Evolutionary conservation across 2,797 vertebrate species (phyloP).

Genomic region (Typhlichthys eigenmanni): DNA sequence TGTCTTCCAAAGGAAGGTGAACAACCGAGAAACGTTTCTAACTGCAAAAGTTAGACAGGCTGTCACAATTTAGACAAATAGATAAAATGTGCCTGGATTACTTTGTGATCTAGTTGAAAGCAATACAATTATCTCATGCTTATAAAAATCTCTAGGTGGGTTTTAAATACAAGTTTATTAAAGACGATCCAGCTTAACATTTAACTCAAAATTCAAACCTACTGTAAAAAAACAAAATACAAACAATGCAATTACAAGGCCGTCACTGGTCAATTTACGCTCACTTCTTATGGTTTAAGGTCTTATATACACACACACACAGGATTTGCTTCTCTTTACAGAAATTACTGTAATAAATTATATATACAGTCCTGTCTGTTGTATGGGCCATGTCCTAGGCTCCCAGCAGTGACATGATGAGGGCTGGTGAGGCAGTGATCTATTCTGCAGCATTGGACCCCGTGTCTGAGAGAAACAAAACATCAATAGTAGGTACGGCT

Average conservation of each 20-base stretch:
- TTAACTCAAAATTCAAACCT: slow-evolving; percentile 47
- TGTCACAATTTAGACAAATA: no score
- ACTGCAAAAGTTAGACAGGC: no score
- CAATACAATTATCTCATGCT: no score
- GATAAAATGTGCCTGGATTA: no score
- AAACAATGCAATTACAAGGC: slow-evolving; percentile 41
- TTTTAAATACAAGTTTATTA: slow-evolving; percentile 94
- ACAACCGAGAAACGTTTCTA: no score
- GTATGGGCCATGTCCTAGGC: slow-evolving; percentile 37
- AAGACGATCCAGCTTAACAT: slow-evolving; percentile 65
- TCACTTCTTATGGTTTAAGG: slow-evolving; percentile 22
- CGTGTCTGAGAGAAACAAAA: slow-evolving; percentile 76
- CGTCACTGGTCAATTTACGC: slow-evolving; percentile 32
- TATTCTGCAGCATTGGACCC: slow-evolving; percentile 85
- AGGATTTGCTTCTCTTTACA: slow-evolving; percentile 29
- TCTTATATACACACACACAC: slow-evolving; percentile 18
- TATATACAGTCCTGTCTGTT: slow-evolving; percentile 83
- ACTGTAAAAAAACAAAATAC: slow-evolving; percentile 36
- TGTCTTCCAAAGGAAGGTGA: no score
- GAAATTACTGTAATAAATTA: slow-evolving; percentile 81
- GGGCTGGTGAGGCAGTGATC: background rate
- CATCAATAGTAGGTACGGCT: background rate
- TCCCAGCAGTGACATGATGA: slow-evolving; percentile 9
- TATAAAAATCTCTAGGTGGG: background rate
- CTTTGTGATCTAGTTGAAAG: no score